Conservation (phyloP, 1,140 invertebrate species). For the Hormaphis cornu region DNA sequence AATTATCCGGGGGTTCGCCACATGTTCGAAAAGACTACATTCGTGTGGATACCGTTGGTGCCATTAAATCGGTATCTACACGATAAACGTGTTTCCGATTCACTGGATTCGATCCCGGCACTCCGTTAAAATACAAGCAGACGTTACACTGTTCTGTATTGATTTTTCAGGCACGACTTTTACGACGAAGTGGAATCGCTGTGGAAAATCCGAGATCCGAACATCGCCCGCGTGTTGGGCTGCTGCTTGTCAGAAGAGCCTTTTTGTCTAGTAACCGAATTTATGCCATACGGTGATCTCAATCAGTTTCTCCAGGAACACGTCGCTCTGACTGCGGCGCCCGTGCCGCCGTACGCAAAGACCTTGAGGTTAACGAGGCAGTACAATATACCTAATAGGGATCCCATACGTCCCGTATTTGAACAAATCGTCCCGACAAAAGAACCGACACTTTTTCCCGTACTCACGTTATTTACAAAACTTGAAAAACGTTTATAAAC, state of each 20-base stretch:
- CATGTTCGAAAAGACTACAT: too few species aligned
- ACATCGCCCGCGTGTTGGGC: conserved; percentile 57
- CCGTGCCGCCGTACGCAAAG: conserved; percentile 48
- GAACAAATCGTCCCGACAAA: too few species aligned
- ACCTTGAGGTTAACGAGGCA: conserved; percentile 60
- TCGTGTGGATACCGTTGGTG: too few species aligned
- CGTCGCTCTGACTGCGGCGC: conserved; percentile 57
- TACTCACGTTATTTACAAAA: neutral
- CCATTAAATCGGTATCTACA: too few species aligned
- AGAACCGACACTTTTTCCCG: too few species aligned
- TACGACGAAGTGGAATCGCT: conserved; percentile 61
- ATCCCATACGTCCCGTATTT: too few species aligned
- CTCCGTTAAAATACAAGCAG: neutral
- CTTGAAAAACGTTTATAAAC: neutral
- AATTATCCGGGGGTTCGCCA: too few species aligned
- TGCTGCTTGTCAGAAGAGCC: conserved; percentile 66
- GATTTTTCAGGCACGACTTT: conserved; percentile 50
- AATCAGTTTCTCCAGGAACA: conserved; percentile 69
- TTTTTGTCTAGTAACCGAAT: conserved; percentile 58
- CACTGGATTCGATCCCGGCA: neutral
- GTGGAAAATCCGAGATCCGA: conserved; percentile 63
- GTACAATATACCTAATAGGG: too few species aligned
- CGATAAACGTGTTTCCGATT: too few species aligned
- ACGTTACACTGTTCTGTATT: neutral
- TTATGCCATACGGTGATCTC: conserved; percentile 56